Base-by-base conservation (phyloP, 2,113 vertebrate species). In the Murina feae region DNA sequence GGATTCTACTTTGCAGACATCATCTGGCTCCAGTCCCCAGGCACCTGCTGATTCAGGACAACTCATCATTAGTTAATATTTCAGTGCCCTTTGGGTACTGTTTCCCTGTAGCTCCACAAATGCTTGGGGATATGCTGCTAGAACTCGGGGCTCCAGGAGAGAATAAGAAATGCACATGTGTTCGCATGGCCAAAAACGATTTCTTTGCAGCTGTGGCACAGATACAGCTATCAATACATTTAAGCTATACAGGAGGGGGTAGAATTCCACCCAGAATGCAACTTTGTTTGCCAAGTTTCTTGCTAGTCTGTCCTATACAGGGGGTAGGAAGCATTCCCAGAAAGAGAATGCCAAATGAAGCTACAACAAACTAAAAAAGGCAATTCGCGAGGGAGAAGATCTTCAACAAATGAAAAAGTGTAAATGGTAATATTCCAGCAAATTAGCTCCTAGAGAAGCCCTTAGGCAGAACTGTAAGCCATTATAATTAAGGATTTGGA, bases 371-470 rank as follows among this genome's bases (percentile, higher is more conserved):
- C 85, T 95, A 97, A 97, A 97, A 97, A 85, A 97, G 3, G 92
- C 92, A 2, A 63, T 90, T 96, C 97, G 5, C 39, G 74, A 87
- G 96, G 97, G 97, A 98, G 96, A 97, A 90, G 88, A 91, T 95
- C 95, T 97, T 98, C 92, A 91, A 92, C 94, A 97, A 83, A 89
- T 91, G 89, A 97, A 97, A 95, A 96, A 95, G 92, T 95, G 80
- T 98, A 98, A 98, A 94, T 96, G 95, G 89, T 98, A 96, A 98
- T 98, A 96, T 97, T 97, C 97, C 96, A 97, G 97, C 95, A 96
- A 98, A 97, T 98, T 94, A 98, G 96, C 94, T 98, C 93, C 23
- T 9, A 97, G 95, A 97, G 93, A 97, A 97, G 74, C 94, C 97
- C 91, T 89, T 89, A 94, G 96, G 97, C 96, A 96, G 92, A 96